Percentiles rank a stretch among this genome's conserved stretches.
These are phyloP conservation scores for Euphydryas editha DNA, from an alignment of 2,888 invertebrate genomes.

Conservation along the genomic window DNA sequence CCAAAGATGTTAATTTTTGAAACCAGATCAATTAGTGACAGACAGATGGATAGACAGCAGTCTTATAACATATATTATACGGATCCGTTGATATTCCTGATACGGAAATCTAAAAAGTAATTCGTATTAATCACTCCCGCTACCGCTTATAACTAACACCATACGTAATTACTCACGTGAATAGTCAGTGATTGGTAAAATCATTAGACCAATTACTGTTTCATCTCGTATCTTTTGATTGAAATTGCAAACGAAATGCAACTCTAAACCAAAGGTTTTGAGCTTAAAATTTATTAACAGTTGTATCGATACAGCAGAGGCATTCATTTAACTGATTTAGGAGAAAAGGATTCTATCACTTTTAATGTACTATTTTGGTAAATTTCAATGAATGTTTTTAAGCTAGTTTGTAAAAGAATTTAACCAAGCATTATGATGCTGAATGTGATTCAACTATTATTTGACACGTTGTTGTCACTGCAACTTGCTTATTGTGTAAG, in stretches of 20 bases:
- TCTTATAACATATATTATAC: no score
- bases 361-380: not conserved
- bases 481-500: no score
- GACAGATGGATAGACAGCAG: no score
- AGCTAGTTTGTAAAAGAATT: not conserved
- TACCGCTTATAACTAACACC: constrained; percentile 12
- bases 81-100: not conserved
- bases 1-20: no score
- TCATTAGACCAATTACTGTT: constrained; percentile 39
- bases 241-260: constrained; percentile 15
- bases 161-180: constrained; percentile 34
- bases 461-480: no score
- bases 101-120: not conserved
- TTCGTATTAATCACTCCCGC: constrained; percentile 8
- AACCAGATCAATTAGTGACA: no score
- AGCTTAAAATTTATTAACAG: not conserved
- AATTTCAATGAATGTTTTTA: not conserved
- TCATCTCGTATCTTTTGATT: constrained; percentile 25
- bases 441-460: no score
- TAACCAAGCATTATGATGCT: no score
- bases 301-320: not conserved
- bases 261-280: constrained; percentile 2
- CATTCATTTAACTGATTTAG: not conserved
- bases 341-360: not conserved
- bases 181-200: constrained; percentile 39